These are phyloP conservation scores for Planococcus citri DNA, from an alignment of 1,140 invertebrate genomes.

Conservation along the genomic window DNA sequence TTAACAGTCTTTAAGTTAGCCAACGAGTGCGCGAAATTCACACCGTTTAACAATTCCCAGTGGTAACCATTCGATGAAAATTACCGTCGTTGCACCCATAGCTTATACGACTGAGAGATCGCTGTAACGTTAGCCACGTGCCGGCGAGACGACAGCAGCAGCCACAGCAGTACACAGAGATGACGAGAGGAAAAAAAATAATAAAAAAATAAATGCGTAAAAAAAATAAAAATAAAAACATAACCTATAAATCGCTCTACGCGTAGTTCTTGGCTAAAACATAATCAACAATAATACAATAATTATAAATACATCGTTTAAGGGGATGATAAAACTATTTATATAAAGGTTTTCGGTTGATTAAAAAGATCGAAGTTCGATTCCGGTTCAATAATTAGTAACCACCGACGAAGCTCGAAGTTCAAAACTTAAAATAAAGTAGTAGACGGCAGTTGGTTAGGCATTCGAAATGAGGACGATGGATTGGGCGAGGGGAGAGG, in stretches of 20 bases:
- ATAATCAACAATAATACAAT: not conserved
- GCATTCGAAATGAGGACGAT: too few relatives aligned
- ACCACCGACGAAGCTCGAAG: too few relatives aligned
- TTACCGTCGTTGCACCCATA: not conserved
- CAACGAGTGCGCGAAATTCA: not conserved
- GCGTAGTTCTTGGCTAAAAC: not conserved
- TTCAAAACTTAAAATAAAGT: too few relatives aligned
- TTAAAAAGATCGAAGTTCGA: too few relatives aligned
- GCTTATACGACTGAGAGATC: not conserved
- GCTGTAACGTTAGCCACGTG: not conserved
- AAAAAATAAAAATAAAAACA: constrained; percentile 13
- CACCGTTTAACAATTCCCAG: not conserved
- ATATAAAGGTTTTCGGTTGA: too few relatives aligned
- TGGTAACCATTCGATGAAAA: constrained; percentile 5
- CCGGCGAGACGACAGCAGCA: not conserved
- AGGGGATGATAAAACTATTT: too few relatives aligned
- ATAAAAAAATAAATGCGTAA: not conserved
- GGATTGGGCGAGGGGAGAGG: too few relatives aligned
- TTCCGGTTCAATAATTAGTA: too few relatives aligned
- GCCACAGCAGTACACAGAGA: not conserved
- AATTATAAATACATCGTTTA: not conserved
- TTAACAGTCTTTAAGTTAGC: not conserved
- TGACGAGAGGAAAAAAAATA: constrained; percentile 6
- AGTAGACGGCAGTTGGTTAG: too few relatives aligned
- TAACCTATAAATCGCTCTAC: not conserved